These are phyloP conservation scores for Proctacanthus coquilletti DNA, from an alignment of 1,140 invertebrate species.

Conservation along the genomic window DNA sequence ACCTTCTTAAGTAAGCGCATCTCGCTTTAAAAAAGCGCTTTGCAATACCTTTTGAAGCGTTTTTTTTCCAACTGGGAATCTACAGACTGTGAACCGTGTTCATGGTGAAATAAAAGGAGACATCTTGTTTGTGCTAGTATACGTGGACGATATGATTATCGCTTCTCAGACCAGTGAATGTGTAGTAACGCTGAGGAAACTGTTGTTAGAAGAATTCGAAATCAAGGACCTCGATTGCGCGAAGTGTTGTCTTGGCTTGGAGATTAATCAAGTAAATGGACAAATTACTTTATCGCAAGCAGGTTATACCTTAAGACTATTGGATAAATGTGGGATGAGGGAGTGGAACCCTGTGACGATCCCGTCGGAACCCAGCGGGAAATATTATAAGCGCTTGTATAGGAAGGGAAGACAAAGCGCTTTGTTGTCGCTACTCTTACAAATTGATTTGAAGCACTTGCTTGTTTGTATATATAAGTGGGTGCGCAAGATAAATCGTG, in stretches of 20 bases:
- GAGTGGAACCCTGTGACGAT: no score
- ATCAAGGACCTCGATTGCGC: background rate
- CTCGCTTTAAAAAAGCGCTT: no score
- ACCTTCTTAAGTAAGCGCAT: no score
- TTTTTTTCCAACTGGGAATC: no score
- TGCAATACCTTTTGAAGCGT: no score
- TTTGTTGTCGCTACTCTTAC: no score
- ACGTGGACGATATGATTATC: background rate
- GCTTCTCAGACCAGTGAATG: background rate
- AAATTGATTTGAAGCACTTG: no score
- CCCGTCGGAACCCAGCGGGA: no score
- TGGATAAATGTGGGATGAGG: background rate
- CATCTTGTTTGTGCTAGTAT: background rate
- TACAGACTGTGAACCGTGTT: background rate
- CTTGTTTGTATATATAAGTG: no score
- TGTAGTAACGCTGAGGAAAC: background rate
- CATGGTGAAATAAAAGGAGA: background rate
- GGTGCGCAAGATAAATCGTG: no score
- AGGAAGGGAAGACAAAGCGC: no score
- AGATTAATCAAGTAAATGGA: background rate
- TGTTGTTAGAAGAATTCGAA: background rate
- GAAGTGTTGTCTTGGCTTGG: background rate
- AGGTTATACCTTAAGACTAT: background rate
- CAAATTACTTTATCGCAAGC: background rate
- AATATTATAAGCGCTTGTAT: no score